phyloP scores from a whole-genome alignment of 1,140 invertebrate genomes.

The Papilio helenus region DNA sequence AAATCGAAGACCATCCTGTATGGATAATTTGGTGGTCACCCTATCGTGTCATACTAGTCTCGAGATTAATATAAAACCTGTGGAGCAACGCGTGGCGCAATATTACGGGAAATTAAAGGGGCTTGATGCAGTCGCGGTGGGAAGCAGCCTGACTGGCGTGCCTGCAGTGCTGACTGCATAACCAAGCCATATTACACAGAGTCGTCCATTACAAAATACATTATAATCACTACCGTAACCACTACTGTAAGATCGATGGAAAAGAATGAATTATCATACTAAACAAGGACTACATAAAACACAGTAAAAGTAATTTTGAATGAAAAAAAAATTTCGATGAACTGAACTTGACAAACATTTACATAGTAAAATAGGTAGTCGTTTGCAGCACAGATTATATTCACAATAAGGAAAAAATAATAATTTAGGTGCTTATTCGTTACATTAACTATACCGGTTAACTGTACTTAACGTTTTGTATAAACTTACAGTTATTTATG shows the following conservation, averaged over 20 bases:
- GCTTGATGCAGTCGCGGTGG: slow-evolving; percentile 28
- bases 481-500: slow-evolving; percentile 11
- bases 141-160: slow-evolving; percentile 25
- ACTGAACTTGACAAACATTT: too few species aligned
- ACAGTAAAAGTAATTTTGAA: background rate
- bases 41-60: slow-evolving; percentile 34
- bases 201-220: background rate
- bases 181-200: background rate
- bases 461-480: slow-evolving; percentile 3
- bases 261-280: background rate
- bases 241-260: background rate
- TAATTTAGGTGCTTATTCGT: background rate
- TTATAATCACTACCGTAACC: background rate
- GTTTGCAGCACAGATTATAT: background rate
- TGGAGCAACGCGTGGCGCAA: slow-evolving; percentile 45
- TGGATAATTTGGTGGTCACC: background rate
- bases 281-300: too few species aligned
- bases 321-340: too few species aligned
- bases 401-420: background rate
- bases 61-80: slow-evolving; percentile 58
- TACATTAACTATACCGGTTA: background rate
- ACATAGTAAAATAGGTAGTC: too few species aligned
- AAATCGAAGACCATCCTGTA: background rate
- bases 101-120: slow-evolving; percentile 46
- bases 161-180: slow-evolving; percentile 12